Evolutionary conservation across 2,888 invertebrate species (phyloP), one percentile per base, ranked within the genome.

Genomic region (Polymixis flavicincta): DNA sequence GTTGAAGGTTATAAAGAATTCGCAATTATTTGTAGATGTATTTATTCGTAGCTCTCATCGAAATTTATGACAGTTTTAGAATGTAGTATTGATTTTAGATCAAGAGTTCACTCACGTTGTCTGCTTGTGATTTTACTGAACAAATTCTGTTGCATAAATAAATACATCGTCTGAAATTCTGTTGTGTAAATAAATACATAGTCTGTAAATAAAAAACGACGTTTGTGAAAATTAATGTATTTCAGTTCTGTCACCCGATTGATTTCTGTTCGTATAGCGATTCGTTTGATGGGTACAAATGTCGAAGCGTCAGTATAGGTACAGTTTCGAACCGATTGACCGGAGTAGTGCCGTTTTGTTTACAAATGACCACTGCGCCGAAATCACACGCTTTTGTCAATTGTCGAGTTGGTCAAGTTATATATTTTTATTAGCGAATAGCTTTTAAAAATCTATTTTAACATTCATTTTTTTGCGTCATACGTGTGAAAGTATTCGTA

Each of bases 41-140:
- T 77, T 69, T 65, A 52, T 78, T 71, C 74, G 45, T 52, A 55
- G 37, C 57, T 71, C 59, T 71, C 65, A 65, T 64, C 52, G 52
- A 14, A 71, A 71, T 78, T 78, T 82, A 82, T 82, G 78, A 71
- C 48, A 74, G 67, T 78, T 37, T 74, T 60, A 63, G 70, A 81
- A 32, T 71, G 63, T 67, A n/a, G 48, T 78, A 82, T 82, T 61
- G 82, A 75, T 82, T 82, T 78, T 71, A 67, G 28, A 71, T 82
- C 25, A 70, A 74, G 68, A 64, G 82, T 74, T 70, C 74, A 78
- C 48, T 78, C 69, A 66, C 78, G 50, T 54, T 55, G 61, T 74
- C 54, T 64, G 45, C 32, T 50, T 78, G 55, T 22, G 64, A 68
- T 68, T 70, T 66, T 61, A 48, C 48, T 54, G 32, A 69, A 71